A percentile compares a stretch with the other conserved stretches of the same genome.
These are phyloP conservation scores for Acanthosepion lycidas DNA, from an alignment of 2,888 invertebrate species.

Conservation along the genomic window DNA sequence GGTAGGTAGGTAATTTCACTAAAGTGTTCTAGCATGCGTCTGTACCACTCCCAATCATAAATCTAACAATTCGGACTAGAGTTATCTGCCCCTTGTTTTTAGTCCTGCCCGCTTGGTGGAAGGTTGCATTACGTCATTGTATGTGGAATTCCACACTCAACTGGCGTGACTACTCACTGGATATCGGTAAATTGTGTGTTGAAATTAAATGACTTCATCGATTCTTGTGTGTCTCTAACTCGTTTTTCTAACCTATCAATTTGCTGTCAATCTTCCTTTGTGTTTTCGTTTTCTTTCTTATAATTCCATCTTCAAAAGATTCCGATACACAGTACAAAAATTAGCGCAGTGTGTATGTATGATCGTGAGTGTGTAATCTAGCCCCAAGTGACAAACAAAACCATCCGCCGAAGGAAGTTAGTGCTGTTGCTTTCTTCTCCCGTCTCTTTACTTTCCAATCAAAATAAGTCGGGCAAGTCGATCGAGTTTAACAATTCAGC, in stretches of 20 bases:
- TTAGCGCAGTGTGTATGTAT: not conserved
- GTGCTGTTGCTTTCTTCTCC: not conserved
- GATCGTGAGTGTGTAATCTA: not conserved
- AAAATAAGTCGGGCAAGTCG: not conserved
- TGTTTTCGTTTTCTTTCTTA: not conserved
- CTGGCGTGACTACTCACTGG: constrained; percentile 2
- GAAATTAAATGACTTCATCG: constrained; percentile 40
- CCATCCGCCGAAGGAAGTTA: constrained; percentile 47
- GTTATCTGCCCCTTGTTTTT: constrained; percentile 38
- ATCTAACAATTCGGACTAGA: not conserved
- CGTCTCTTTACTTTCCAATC: not conserved
- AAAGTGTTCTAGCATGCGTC: not conserved
- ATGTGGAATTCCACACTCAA: constrained; percentile 38
- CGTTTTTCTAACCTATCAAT: constrained; percentile 17
- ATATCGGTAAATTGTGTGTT: constrained; percentile 46
- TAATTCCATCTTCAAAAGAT: not conserved
- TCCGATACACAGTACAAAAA: not conserved
- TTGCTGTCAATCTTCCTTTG: not conserved
- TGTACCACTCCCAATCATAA: not conserved
- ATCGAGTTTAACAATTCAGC: not conserved
- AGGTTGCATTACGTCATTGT: constrained; percentile 45
- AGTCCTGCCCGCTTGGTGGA: not conserved
- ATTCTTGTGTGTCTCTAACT: constrained; percentile 21
- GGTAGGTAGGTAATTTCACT: not conserved
- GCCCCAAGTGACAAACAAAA: not conserved